Base-by-base conservation (phyloP, 2,113 vertebrate species). In the Chrysemys picta region DNA sequence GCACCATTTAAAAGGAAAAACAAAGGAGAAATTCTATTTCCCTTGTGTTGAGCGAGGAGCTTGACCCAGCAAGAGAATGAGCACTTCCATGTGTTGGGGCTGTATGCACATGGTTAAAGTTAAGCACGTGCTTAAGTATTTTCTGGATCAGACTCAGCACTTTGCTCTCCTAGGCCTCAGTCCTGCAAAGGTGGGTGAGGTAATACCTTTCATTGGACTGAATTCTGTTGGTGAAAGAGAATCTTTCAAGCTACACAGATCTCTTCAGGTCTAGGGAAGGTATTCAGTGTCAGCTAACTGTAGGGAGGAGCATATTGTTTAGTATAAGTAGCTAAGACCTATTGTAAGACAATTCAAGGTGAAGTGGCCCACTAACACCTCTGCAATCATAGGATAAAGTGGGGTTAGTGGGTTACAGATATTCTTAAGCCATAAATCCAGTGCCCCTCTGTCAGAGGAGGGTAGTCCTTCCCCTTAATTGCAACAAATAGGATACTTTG, bases 11-110 rank as follows among this genome's bases (percentile, higher is more conserved):
- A 42, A 42, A 42, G 42, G 42, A 42, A 42, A 42, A 42, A 42
- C 5, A 1, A 14, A 45, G 57, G 57, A 50, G n/a, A 17, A 54
- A 2, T 3, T 29, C 1, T 38, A 0, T 5, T 35, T 52, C 1
- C 8, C 0, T 0, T 11, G 38, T 2, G 0, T 27, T 47, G 25
- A 8, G 25, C 3, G 1, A 3, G 25, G 5, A 57, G 16, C 4
- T 38, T 0, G 1, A 31, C 6, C 5, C 69, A 24, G 38, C n/a
- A 22, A 42, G 69, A 10, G 10, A 11, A 4, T 22, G 69, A 38
- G 38, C n/a, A 38, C 69, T 38, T 21, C n/a, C 47, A 49, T 49
- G 47, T 52, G 14, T 52, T 52, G 50, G 50, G 14, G 50, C 50
- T 52, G 35, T 17, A 13, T 69, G 62, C 56, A 59, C 5, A 11